Conservation (phyloP, 2,113 vertebrate species). For the Pomatostomus ruficeps region DNA sequence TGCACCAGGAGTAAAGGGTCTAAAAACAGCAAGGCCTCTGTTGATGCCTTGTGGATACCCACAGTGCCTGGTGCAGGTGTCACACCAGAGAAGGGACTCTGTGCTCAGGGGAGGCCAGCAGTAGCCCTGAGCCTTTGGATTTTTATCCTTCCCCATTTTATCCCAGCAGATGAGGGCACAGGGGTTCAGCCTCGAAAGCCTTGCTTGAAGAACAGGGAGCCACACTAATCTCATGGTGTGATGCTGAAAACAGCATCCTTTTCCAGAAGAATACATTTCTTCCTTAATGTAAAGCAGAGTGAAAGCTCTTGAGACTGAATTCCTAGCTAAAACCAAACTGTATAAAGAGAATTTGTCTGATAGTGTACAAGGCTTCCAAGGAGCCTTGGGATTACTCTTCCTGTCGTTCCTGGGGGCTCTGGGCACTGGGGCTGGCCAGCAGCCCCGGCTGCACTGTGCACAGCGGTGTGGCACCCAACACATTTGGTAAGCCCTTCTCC, state of each 20-base stretch:
- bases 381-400: neutral
- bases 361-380: neutral
- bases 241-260: neutral
- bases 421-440: neutral
- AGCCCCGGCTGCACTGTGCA: neutral
- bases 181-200: neutral
- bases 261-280: neutral
- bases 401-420: neutral
- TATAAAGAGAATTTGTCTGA: neutral
- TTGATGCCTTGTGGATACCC: neutral
- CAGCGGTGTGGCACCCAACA: neutral
- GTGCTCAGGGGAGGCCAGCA: neutral
- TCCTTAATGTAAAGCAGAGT: neutral
- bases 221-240: neutral
- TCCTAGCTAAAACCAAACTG: neutral
- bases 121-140: neutral
- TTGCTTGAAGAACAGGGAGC: neutral
- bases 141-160: neutral
- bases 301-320: neutral
- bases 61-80: neutral
- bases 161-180: accelerated
- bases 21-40: neutral
- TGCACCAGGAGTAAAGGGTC: neutral
- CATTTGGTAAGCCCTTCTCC: neutral
- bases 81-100: neutral